Evolutionary conservation across 2,888 invertebrate species (phyloP).

Genomic region (Eulithis testata): DNA sequence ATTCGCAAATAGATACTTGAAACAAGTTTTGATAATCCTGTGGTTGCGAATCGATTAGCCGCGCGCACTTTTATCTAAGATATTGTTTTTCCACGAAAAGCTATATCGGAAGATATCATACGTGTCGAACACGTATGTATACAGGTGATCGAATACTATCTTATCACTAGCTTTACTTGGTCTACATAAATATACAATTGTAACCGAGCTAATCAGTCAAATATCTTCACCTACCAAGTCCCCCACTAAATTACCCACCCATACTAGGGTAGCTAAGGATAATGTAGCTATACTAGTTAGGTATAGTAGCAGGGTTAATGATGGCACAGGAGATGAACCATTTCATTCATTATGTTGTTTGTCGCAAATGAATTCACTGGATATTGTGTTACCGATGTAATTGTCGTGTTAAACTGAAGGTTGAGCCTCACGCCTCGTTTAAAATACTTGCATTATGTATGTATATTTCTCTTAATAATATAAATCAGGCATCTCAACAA

Average conservation of each 20-base stretch:
- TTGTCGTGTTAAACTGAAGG: slow-evolving; percentile 48
- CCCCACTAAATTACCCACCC: too few relatives aligned
- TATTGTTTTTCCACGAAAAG: slow-evolving; percentile 1
- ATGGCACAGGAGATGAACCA: slow-evolving; percentile 36
- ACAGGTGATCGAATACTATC: neutral
- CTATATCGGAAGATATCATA: neutral
- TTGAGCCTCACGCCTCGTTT: slow-evolving; percentile 34
- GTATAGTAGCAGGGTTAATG: slow-evolving; percentile 27
- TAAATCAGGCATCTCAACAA: too few relatives aligned
- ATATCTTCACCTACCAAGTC: too few relatives aligned
- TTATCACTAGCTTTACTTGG: neutral
- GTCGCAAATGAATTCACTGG: slow-evolving; percentile 31
- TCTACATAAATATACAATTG: too few relatives aligned
- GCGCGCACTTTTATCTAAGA: neutral
- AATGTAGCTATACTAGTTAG: too few relatives aligned
- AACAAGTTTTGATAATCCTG: neutral
- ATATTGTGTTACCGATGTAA: slow-evolving; percentile 49
- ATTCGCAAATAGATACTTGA: neutral
- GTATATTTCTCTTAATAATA: slow-evolving; percentile 6
- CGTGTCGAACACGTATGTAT: slow-evolving; percentile 1
- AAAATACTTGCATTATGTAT: slow-evolving; percentile 19
- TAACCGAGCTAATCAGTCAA: too few relatives aligned
- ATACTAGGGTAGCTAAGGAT: too few relatives aligned
- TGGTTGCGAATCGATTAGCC: neutral
- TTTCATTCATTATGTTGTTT: slow-evolving; percentile 25